A percentile compares a stretch with the other conserved stretches of the same genome.
These are phyloP conservation scores for Catharus ustulatus DNA, from an alignment of 2,797 vertebrate species.

Conservation along the genomic window DNA sequence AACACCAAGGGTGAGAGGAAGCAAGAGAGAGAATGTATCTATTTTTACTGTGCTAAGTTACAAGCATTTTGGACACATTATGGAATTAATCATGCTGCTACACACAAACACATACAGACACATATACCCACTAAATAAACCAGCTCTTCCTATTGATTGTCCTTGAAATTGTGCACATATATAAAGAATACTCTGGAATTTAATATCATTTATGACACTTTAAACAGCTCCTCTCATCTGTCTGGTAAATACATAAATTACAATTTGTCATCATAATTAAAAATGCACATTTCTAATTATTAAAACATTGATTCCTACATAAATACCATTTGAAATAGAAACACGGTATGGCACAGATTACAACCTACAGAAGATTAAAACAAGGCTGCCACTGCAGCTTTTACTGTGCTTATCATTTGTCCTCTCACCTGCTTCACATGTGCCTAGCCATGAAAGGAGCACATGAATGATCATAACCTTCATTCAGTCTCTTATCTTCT, in stretches of 20 bases:
- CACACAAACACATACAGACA: not conserved
- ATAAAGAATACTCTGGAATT: not conserved
- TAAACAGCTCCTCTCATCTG: not conserved
- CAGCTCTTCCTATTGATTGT: not conserved
- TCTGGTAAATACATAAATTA: not conserved
- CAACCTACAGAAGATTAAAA: not conserved
- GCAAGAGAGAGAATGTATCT: not conserved
- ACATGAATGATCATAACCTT: not conserved
- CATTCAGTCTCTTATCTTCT: conserved; percentile 25
- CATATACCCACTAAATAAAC: rapidly evolving
- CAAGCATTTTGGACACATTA: not conserved
- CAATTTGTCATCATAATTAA: not conserved
- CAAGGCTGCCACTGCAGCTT: not conserved
- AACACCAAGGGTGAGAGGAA: not conserved
- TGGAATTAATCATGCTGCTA: not conserved
- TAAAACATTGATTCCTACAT: not conserved
- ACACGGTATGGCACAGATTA: not conserved
- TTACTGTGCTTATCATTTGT: not conserved
- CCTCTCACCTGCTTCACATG: conserved; percentile 27
- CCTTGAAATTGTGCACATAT: not conserved
- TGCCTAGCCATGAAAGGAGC: not conserved
- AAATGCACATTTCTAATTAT: not conserved
- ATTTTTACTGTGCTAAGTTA: not conserved
- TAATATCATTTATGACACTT: not conserved
- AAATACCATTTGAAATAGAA: not conserved